Conservation (phyloP, 1,140 invertebrate species). For the Apis laboriosa region DNA sequence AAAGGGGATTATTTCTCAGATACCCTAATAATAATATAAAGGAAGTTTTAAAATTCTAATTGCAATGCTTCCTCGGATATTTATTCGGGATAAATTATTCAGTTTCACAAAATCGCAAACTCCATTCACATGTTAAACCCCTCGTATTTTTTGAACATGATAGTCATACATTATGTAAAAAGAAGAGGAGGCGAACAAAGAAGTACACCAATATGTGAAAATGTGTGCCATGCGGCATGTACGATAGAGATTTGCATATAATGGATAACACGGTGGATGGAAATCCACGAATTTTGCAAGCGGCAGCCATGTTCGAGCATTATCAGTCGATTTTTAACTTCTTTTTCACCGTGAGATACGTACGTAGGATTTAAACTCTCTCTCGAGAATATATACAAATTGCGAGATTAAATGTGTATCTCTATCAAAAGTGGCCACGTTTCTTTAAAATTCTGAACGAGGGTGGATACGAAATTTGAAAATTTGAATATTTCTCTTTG, state of each 20-base stretch:
- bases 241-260: conserved; percentile 8
- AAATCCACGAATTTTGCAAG: conserved; percentile 8
- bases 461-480: too few relatives aligned
- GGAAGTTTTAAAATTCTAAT: not conserved
- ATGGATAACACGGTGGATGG: not conserved
- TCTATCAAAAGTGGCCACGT: too few relatives aligned
- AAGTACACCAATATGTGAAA: conserved; percentile 1
- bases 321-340: not conserved
- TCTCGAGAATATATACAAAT: not conserved
- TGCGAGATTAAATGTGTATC: not conserved
- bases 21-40: not conserved
- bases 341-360: not conserved
- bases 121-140: not conserved
- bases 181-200: conserved; percentile 5
- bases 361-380: not conserved
- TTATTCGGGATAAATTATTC: not conserved
- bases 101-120: too few relatives aligned
- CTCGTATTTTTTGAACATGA: not conserved
- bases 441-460: too few relatives aligned
- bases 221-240: not conserved
- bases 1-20: too few relatives aligned
- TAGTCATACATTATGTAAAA: conserved; percentile 22
- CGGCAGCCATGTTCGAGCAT: not conserved
- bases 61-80: too few relatives aligned
- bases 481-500: too few relatives aligned